Evolutionary conservation across 2,888 invertebrate genomes (phyloP).

Genomic region (Harmothoe impar): DNA sequence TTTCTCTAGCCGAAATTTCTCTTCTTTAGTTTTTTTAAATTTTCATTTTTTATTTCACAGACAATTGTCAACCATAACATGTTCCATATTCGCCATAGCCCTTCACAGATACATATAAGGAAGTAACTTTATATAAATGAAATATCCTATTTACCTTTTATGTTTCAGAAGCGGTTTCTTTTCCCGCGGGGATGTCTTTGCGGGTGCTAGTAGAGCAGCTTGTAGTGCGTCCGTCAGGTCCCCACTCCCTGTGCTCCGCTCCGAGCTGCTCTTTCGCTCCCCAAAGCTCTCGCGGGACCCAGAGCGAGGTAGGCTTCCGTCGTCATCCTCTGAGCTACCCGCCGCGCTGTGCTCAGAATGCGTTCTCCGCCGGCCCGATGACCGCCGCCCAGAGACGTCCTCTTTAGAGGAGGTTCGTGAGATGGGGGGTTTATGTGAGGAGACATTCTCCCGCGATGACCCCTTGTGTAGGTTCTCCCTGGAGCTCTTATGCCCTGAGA

Average conservation of each 20-base stretch:
- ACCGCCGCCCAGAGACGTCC: conserved; percentile 46
- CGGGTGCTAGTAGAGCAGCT: conserved; percentile 32
- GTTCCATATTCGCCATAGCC: no score
- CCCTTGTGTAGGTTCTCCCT: conserved; percentile 45
- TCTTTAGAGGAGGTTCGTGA: conserved; percentile 60
- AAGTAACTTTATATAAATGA: no score
- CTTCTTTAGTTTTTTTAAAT: no score
- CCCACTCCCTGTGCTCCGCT: conserved; percentile 55
- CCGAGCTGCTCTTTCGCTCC: conserved; percentile 50
- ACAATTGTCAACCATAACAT: no score
- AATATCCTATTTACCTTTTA: conserved; percentile 52
- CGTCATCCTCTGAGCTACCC: conserved; percentile 61
- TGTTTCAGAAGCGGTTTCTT: conserved; percentile 50
- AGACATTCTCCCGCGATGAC: conserved; percentile 44
- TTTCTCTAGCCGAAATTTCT: no score
- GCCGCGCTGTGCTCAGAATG: conserved; percentile 66
- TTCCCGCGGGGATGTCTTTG: conserved; percentile 50
- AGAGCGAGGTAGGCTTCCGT: conserved; percentile 23
- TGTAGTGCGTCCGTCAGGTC: conserved; percentile 46
- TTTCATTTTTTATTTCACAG: no score
- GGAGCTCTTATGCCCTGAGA: conserved; percentile 32
- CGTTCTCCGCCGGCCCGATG: conserved; percentile 59
- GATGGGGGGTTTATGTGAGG: conserved; percentile 63
- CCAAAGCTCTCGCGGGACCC: conserved; percentile 43
- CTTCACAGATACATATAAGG: no score